phyloP scores from a whole-genome alignment of 2,113 vertebrate species.

The Malurus alboscapulatus region DNA sequence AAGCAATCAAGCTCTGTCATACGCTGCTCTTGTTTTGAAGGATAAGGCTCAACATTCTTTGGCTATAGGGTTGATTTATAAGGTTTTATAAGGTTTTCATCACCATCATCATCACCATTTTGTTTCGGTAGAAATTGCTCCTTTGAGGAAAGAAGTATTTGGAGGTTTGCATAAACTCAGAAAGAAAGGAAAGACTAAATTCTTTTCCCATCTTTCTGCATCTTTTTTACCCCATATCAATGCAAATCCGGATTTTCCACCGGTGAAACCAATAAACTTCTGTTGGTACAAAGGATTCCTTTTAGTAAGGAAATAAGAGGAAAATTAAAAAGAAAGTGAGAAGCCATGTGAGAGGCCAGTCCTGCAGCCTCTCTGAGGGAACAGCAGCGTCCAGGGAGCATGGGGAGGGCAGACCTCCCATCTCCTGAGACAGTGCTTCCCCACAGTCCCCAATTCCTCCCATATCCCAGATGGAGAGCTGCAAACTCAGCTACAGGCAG shows the following conservation, averaged over 20 bases:
- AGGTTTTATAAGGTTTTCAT: not conserved
- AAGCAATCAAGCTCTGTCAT: not conserved
- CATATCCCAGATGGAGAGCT: not conserved
- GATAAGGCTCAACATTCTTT: not conserved
- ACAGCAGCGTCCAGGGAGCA: not conserved
- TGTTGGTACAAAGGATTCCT: not conserved
- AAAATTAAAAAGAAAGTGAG: not conserved
- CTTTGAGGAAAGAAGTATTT: not conserved
- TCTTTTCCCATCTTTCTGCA: not conserved
- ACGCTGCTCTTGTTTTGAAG: not conserved
- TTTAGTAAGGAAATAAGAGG: not conserved
- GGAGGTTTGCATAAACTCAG: not conserved
- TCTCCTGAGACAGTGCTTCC: rapidly evolving
- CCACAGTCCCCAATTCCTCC: not conserved
- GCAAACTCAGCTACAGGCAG: not conserved
- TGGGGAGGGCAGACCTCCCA: rapidly evolving
- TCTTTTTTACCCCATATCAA: not conserved
- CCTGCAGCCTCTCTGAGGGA: not conserved
- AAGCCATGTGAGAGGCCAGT: not conserved
- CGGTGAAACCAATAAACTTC: not conserved
- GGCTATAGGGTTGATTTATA: not conserved
- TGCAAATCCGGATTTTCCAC: not conserved
- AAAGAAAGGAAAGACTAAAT: not conserved
- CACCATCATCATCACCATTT: not conserved
- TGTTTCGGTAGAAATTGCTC: not conserved